Evolutionary conservation across 2,888 invertebrate species (phyloP), one percentile per base, ranked within the genome.

Genomic region (Perizoma flavofasciatum): DNA sequence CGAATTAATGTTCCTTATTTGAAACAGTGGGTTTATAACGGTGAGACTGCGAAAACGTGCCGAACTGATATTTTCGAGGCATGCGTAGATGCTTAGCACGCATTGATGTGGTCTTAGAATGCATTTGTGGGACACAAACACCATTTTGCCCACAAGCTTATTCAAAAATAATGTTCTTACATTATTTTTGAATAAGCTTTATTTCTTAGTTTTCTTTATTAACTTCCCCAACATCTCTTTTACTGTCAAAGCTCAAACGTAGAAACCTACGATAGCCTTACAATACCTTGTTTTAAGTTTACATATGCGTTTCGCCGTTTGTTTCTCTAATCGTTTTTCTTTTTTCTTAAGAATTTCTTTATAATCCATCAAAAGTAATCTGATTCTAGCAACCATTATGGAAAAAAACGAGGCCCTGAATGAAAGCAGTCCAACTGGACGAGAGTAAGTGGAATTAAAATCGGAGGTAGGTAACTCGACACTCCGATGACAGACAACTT

Each of bases 401-500:
- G 67, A 56, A 71, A 73, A 75, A 75, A 74, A 73, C 71, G 71
- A 69, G 66, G 70, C 71, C 71, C 69, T 72, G 74, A 71, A 78
- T 77, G 74, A 79, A 77, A 74, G 73, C 68, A 70, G 67, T 54
- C 74, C 76, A 75, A 77, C 73, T 74, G 77, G 70, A 68, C 63
- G 67, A 66, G 56, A 62, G 64, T 63, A 65, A 6, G 22, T 44
- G 63, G 71, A 77, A 77, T 77, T 74, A 77, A 81, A 79, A 76
- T 79, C 75, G 71, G 72, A 73, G 68, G 86, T 71, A 73, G 68
- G 86, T 71, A 85, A 89, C 72, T 61, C 65, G 73, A 89, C 69
- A 78, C 82, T 65, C 71, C 65, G 84, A 73, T 78, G 89, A 87
- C 86, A 83, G 83, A 75, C 78, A 74, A 81, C 78, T 84, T 89